Conservation (phyloP, 2,888 invertebrate species). For the Phasia obesa region DNA sequence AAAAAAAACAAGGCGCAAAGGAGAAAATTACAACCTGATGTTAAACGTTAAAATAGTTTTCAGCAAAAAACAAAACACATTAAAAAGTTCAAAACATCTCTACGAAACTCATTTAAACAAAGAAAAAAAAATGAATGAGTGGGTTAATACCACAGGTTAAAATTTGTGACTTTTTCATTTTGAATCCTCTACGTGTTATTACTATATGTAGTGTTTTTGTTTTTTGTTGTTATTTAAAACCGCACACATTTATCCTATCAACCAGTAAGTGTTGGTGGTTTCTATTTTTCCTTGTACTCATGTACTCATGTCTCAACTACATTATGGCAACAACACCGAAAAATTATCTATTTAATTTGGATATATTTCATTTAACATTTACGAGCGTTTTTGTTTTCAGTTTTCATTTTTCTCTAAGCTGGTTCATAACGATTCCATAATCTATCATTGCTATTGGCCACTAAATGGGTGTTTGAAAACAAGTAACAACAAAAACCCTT, state of each 20-base stretch:
- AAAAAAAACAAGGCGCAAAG: slow-evolving; percentile 70
- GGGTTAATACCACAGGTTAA: slow-evolving; percentile 68
- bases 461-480: slow-evolving; percentile 69
- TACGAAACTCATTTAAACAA: slow-evolving; percentile 11
- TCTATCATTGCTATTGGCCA: slow-evolving; percentile 71
- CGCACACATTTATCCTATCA: slow-evolving; percentile 57
- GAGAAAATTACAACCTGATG: slow-evolving; percentile 72
- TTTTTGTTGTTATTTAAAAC: slow-evolving; percentile 67
- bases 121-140: slow-evolving; percentile 51
- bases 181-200: slow-evolving; percentile 53
- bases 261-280: slow-evolving; percentile 65
- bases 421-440: slow-evolving; percentile 62
- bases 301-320: slow-evolving; percentile 15
- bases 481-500: slow-evolving; percentile 68
- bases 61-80: slow-evolving; percentile 5
- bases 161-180: slow-evolving; percentile 55
- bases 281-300: slow-evolving; percentile 31
- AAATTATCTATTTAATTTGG: slow-evolving; percentile 64
- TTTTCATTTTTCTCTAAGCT: slow-evolving; percentile 36
- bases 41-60: slow-evolving; percentile 51
- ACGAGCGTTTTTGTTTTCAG: slow-evolving; percentile 23
- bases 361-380: slow-evolving; percentile 71
- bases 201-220: slow-evolving; percentile 44
- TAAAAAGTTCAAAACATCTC: slow-evolving; percentile 33
- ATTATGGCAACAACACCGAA: slow-evolving; percentile 65